A percentile compares a stretch with the other conserved stretches of the same genome.
phyloP scores from a whole-genome alignment of 2,113 vertebrate species.

The Bufo gargarizans region DNA sequence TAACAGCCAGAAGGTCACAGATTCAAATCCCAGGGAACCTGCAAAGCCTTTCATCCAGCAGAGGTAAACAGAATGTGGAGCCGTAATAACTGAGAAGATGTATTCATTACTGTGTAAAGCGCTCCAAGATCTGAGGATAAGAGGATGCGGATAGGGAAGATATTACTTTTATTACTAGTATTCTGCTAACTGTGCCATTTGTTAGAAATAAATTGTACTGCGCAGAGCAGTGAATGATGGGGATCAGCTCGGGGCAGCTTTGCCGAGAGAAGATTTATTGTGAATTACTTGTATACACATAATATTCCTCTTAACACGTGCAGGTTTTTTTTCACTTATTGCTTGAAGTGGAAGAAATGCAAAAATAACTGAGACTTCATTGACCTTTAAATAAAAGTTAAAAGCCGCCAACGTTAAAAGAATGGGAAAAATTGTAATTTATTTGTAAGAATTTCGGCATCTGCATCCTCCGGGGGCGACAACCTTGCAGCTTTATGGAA shows the following conservation, averaged over 20 bases:
- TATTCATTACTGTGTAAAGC: constrained; percentile 58
- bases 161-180: constrained; percentile 57
- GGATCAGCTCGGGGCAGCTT: constrained; percentile 35
- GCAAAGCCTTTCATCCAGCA: constrained; percentile 55
- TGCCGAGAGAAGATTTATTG: neutral
- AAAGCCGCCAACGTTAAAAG: neutral
- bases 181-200: constrained; percentile 52
- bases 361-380: neutral
- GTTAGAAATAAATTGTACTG: constrained; percentile 52
- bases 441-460: neutral
- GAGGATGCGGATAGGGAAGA: constrained; percentile 39
- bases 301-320: neutral
- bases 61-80: constrained; percentile 55
- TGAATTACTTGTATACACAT: constrained; percentile 14
- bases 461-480: neutral
- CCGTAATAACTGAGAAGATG: constrained; percentile 56
- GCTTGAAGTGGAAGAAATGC: neutral
- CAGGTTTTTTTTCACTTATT: neutral
- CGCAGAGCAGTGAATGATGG: neutral
- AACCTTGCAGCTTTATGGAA: too few species aligned
- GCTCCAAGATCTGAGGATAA: constrained; percentile 51
- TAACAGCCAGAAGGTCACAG: constrained; percentile 58
- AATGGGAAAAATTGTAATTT: neutral
- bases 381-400: neutral
- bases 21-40: constrained; percentile 46